Conservation (phyloP, 2,797 vertebrate genomes). For the Poeciliopsis paucimaculata region DNA sequence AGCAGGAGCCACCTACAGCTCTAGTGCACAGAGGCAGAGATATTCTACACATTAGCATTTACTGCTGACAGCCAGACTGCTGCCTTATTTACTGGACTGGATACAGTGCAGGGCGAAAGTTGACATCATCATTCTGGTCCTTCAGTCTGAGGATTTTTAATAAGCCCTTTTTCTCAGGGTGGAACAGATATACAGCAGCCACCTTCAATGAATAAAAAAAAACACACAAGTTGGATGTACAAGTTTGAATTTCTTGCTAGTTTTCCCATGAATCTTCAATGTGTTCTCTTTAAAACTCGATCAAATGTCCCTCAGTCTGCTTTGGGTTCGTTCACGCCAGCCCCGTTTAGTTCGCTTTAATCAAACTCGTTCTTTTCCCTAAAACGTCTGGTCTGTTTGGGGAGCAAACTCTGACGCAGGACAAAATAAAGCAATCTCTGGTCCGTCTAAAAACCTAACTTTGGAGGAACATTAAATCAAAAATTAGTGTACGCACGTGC, state of each 20-base stretch:
- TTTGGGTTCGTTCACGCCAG: background rate
- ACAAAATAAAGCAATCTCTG: no score
- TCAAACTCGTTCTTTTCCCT: no score
- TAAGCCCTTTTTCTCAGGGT: background rate
- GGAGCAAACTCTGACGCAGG: no score
- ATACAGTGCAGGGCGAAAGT: background rate
- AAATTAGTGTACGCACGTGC: no score
- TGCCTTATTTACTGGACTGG: background rate
- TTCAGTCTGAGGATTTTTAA: background rate
- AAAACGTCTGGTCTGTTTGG: no score
- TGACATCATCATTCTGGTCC: background rate
- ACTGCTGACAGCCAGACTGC: background rate
- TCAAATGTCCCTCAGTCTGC: background rate
- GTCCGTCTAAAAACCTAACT: no score
- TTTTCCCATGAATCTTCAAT: background rate
- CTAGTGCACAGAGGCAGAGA: conserved; percentile 7
- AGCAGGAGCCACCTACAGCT: conserved; percentile 32
- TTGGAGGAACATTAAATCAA: background rate
- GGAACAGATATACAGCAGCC: background rate
- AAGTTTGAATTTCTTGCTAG: background rate
- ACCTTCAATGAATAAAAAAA: background rate
- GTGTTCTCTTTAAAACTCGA: background rate
- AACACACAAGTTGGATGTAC: background rate
- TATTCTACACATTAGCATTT: background rate
- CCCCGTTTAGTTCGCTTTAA: no score